Percentiles rank a stretch among this genome's conserved stretches.
Evolutionary conservation across 2,113 vertebrate genomes (phyloP).

Genomic region (Pardalotus punctatus): DNA sequence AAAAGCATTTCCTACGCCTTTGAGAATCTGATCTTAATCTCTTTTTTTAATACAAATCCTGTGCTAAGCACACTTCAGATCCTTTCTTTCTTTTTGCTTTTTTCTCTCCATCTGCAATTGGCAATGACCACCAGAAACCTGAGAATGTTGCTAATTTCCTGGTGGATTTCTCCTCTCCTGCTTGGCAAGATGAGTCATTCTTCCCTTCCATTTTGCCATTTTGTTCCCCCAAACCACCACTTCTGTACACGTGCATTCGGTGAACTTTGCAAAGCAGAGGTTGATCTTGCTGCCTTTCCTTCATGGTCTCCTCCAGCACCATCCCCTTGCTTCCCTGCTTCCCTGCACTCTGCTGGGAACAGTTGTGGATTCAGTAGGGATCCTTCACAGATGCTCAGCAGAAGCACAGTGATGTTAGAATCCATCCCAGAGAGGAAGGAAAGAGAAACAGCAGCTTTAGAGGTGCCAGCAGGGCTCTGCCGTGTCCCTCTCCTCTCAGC

Average conservation of each 20-base stretch:
- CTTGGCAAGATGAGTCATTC: background rate
- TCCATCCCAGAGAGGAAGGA: background rate
- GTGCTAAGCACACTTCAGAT: background rate
- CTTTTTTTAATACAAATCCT: background rate
- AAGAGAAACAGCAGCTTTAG: background rate
- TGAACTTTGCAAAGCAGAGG: background rate
- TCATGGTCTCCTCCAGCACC: background rate
- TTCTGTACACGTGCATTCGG: background rate
- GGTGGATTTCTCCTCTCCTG: background rate
- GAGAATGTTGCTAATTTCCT: slow-evolving; percentile 16
- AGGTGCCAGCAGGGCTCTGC: background rate
- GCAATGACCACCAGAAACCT: background rate
- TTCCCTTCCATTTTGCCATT: background rate
- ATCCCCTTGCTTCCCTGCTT: background rate
- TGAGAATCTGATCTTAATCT: slow-evolving; percentile 3
- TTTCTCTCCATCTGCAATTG: background rate
- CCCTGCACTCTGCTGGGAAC: background rate
- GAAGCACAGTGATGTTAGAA: background rate
- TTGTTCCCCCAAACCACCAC: background rate
- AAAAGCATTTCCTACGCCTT: background rate
- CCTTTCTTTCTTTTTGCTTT: background rate
- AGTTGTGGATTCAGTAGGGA: background rate
- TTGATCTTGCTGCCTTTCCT: background rate
- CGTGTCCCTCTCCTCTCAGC: background rate
- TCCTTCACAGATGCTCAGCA: background rate